A percentile compares a stretch with the other conserved stretches of the same genome.
These are phyloP conservation scores for Anhinga anhinga DNA, from an alignment of 2,113 vertebrate genomes.

Conservation along the genomic window DNA sequence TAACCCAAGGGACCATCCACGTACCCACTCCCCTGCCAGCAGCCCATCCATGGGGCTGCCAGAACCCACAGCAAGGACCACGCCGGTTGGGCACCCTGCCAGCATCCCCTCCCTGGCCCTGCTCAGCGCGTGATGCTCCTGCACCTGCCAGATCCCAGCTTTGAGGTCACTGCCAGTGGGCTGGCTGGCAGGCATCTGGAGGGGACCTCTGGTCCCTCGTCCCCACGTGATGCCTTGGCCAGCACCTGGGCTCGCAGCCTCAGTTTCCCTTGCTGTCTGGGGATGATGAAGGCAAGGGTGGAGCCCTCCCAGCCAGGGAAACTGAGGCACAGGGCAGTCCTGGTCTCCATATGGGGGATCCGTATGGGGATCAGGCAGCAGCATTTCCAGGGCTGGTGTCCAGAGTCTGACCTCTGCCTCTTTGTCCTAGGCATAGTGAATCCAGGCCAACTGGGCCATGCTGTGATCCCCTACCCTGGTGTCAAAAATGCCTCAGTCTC, in stretches of 20 bases:
- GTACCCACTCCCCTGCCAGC: neutral
- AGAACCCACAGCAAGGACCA: fast-evolving
- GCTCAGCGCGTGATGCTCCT: neutral
- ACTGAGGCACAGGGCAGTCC: neutral
- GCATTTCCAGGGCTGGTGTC: neutral
- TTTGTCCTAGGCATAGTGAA: neutral
- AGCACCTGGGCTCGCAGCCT: neutral
- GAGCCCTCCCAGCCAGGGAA: neutral
- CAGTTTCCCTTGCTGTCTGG: neutral
- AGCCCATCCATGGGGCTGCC: neutral
- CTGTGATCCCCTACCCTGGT: neutral
- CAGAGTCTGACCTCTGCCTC: neutral
- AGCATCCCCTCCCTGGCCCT: neutral
- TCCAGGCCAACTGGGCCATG: neutral
- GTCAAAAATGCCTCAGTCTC: neutral
- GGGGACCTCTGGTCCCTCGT: neutral
- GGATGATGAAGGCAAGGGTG: neutral
- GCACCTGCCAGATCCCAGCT: neutral
- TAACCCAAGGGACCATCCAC: neutral
- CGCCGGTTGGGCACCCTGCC: neutral
- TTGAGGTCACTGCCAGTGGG: neutral
- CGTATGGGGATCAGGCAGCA: neutral
- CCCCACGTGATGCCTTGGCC: neutral
- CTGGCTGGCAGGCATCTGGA: neutral
- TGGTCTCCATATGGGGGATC: neutral